A percentile compares a stretch with the other conserved stretches of the same genome.
Evolutionary conservation across 2,888 invertebrate genomes (phyloP).

Genomic region (Halictus ligatus): DNA sequence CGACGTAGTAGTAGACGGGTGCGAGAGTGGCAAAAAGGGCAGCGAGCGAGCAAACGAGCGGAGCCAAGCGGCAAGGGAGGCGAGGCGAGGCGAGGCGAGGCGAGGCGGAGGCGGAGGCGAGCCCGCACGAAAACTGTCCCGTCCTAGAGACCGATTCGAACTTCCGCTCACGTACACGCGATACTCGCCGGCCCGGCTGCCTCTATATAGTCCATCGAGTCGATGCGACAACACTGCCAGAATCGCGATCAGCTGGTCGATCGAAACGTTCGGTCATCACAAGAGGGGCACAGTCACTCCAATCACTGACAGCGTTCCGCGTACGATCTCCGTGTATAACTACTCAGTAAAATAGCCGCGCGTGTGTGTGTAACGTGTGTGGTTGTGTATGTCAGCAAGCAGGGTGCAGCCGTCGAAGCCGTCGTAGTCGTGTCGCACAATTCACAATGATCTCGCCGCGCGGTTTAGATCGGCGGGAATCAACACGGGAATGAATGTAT

Average conservation of each 20-base stretch:
- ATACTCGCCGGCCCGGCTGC: slow-evolving; percentile 36
- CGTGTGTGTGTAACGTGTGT: too few relatives aligned
- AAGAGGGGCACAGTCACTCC: background rate
- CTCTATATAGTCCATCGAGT: slow-evolving; percentile 58
- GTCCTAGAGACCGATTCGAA: background rate
- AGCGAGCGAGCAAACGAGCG: background rate
- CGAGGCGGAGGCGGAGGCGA: background rate
- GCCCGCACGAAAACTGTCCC: slow-evolving; percentile 36
- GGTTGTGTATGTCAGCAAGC: too few relatives aligned
- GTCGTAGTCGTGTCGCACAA: background rate
- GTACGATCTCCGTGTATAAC: too few relatives aligned
- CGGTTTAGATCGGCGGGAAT: background rate
- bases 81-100: background rate
- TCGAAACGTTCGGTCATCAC: slow-evolving; percentile 36
- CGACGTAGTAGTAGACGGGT: slow-evolving; percentile 26
- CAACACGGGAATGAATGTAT: background rate
- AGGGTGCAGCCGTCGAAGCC: slow-evolving; percentile 2
- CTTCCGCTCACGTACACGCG: slow-evolving; percentile 40
- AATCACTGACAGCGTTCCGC: background rate
- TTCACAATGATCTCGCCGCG: background rate
- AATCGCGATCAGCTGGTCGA: slow-evolving; percentile 68
- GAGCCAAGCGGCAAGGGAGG: background rate
- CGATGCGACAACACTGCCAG: slow-evolving; percentile 47
- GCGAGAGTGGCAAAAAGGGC: slow-evolving; percentile 21
- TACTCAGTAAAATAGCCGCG: too few relatives aligned